phyloP scores from a whole-genome alignment of 2,888 invertebrate species.

The Heliconius erato region DNA sequence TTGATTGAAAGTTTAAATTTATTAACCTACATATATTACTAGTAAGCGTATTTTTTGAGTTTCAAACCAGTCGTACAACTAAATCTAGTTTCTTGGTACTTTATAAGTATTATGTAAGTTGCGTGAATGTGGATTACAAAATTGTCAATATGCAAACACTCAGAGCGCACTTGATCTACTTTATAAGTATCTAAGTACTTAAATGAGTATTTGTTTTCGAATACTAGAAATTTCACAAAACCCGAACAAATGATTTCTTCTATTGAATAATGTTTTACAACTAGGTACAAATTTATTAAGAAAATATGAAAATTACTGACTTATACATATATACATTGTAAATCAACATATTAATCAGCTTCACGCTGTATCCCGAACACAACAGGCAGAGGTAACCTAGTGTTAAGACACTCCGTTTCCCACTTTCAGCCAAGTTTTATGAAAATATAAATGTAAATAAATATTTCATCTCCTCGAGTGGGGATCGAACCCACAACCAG shows the following conservation, averaged over 20 bases:
- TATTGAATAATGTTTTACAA: not conserved
- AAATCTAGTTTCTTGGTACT: conserved; percentile 2
- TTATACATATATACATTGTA: not conserved
- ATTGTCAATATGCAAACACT: not conserved
- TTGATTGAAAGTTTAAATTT: conserved; percentile 6
- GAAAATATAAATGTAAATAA: no score
- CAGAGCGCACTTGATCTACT: conserved; percentile 20
- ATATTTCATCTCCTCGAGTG: no score
- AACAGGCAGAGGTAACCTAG: no score
- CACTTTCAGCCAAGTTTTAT: no score
- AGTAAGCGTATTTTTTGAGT: not conserved
- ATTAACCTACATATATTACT: not conserved
- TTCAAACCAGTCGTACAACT: not conserved
- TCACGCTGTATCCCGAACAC: no score
- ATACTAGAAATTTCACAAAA: not conserved
- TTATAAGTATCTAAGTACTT: not conserved
- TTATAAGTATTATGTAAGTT: conserved; percentile 21
- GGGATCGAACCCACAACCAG: no score
- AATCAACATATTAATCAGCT: not conserved
- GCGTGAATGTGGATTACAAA: conserved; percentile 36
- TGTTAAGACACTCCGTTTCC: no score
- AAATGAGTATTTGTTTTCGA: no score
- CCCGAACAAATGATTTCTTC: not conserved
- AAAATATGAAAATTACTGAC: not conserved
- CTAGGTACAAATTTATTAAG: not conserved